These are phyloP conservation scores for Bradypodion ventrale DNA, from an alignment of 2,797 vertebrate species.

Conservation along the genomic window DNA sequence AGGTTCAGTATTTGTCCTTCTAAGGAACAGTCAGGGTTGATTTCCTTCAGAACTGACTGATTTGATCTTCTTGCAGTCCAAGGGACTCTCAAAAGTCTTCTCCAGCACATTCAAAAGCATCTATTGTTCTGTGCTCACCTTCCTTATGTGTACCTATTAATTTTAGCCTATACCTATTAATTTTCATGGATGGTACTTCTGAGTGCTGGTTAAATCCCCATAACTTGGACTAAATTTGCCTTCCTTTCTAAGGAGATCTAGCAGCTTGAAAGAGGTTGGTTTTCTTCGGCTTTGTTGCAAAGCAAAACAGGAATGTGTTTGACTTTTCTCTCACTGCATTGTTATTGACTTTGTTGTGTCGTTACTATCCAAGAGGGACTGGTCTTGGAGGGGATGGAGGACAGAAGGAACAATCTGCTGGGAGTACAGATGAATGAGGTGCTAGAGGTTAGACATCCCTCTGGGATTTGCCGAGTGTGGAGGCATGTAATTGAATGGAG, in stretches of 20 bases:
- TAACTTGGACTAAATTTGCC: conserved; percentile 32
- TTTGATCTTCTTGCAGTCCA: no score
- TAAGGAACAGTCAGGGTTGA: no score
- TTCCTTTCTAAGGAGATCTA: conserved; percentile 51
- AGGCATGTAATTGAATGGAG: conserved; percentile 66
- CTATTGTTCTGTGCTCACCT: no score
- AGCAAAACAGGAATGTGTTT: conserved; percentile 50
- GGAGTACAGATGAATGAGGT: conserved; percentile 65
- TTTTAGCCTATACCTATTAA: conserved; percentile 46
- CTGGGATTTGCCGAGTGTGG: conserved; percentile 65
- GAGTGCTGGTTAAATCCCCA: conserved; percentile 61
- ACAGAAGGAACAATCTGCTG: conserved; percentile 51
- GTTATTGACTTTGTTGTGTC: conserved; percentile 70
- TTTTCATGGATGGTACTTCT: conserved; percentile 57
- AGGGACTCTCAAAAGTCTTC: no score
- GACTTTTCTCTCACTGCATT: conserved; percentile 50
- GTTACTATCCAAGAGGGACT: conserved; percentile 62
- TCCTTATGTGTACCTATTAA: no score
- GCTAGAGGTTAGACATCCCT: conserved; percentile 57
- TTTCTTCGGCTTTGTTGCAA: conserved; percentile 49
- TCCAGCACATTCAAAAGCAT: no score
- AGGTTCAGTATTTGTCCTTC: no score
- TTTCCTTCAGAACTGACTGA: no score
- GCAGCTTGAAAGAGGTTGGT: conserved; percentile 35
- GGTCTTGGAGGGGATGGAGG: conserved; percentile 52